phyloP scores from a whole-genome alignment of 2,797 vertebrate genomes.

The Poecile montanus region DNA sequence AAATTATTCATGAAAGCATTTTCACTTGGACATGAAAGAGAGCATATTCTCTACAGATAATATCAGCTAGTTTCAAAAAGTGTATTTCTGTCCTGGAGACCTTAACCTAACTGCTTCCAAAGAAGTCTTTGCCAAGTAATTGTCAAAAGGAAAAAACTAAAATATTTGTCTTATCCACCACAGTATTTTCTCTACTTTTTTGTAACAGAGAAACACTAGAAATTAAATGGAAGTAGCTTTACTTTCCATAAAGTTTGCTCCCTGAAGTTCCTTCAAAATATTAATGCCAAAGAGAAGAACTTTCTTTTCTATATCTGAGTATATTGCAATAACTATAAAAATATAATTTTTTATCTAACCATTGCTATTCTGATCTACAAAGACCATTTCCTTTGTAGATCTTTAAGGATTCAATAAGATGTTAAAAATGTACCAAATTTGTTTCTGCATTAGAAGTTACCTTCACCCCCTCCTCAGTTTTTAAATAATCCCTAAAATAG shows the following conservation, averaged over 20 bases:
- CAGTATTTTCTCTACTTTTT: not conserved
- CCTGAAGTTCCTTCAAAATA: not conserved
- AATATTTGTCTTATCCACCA: not conserved
- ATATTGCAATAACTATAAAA: not conserved
- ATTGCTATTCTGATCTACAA: not conserved
- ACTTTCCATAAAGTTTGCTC: not conserved
- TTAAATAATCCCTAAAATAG: not conserved
- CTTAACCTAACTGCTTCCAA: not conserved
- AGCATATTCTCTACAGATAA: not conserved
- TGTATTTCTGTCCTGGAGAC: not conserved
- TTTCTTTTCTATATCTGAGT: not conserved
- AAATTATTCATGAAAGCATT: not conserved
- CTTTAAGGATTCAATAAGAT: not conserved
- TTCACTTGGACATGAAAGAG: not conserved
- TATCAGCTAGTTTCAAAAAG: not conserved
- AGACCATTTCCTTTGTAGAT: not conserved
- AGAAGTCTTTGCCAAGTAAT: not conserved
- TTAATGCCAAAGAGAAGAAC: not conserved
- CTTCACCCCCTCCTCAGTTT: not conserved
- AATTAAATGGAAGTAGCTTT: not conserved
- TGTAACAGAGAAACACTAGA: not conserved
- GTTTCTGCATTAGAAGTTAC: not conserved
- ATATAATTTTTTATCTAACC: not conserved
- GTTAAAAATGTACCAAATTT: not conserved
- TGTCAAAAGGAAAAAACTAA: not conserved